Evolutionary conservation across 2,888 invertebrate genomes (phyloP), one percentile per base, ranked within the genome.

Genomic region (Polyploca ridens): DNA sequence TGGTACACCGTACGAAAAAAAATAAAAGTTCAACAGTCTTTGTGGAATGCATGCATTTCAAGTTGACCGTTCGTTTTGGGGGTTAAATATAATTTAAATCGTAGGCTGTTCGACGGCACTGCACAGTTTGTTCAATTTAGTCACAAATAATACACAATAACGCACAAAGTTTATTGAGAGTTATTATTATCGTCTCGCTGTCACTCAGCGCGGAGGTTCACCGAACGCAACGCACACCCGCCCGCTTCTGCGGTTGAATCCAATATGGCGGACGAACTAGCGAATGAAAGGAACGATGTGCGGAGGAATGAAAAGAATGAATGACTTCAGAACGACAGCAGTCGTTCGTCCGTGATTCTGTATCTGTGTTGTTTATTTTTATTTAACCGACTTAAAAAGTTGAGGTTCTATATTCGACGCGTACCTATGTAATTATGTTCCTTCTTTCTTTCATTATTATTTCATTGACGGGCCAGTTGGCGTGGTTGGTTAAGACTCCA

Each of bases 31-130:
- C 93, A 94, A 93, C 86, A 94, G 89, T 89, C 93, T 90, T 85
- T 70, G 68, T 85, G 93, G 93, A 93, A 94, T 94, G 93, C 90
- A 85, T 90, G 89, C 90, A 91, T 92, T 92, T 91, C 87, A 87
- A 90, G 84, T 84, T 79, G 83, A 78, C 82, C 78, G 81, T 81
- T 81, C 77, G 76, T 75, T 81, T 75, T 72, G 10, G 16, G 10
- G 16, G 11, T 10, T 71, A 65, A 76, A 74, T 76, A 63, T 33
- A 65, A 69, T 71, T 63, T 64, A 64, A 14, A 19, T 27, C 61
- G 65, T 54, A 62, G 73, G 60, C 64, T 61, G 11, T 19, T 19
- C 11, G 14, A 64, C 63, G 66, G 66, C 79, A 81, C 76, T 71
- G 66, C 75, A 79, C 78, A 71, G 66, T 70, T 67, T 63, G 70